Evolutionary conservation across 2,888 invertebrate species (phyloP), one percentile per base, ranked within the genome.

Genomic region (Drosophila melanocephala): DNA sequence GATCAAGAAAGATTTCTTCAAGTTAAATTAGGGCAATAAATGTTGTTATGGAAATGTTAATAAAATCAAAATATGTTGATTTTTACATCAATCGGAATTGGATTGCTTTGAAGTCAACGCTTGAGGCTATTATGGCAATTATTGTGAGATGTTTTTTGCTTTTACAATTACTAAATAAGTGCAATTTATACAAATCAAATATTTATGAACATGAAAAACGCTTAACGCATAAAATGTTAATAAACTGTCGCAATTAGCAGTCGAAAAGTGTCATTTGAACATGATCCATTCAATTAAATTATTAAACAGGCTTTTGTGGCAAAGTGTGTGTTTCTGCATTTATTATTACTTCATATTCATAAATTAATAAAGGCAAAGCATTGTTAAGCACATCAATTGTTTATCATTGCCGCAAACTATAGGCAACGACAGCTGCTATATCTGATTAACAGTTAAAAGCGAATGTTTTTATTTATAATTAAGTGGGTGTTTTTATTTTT

Each of bases 121-220:
- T 22, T 59, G 19, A 0, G 39, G 44, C 7, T 14, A 19, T 47
- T 26, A 26, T 32, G 22, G 14, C 47, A 59, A 47, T 59, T 47
- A 47, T 5, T 30, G 52, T 37, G 26, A n/a, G n/a, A 16, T 16
- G 14, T 30, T n/a, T 28, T 33, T 42, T 50, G 35, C n/a, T 32
- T 52, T 44, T 39, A 22, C 33, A 52, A 47, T 67, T 75, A 65
- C 53, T 39, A 53, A 77, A 75, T 68, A 52, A 59, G n/a, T 28
- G 53, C 55, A 72, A 72, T 81, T 78, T 71, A 64, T 72, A 66
- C 22, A 61, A 64, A 88, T 83, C 64, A 83, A 83, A 86, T 81
- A 88, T 88, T 85, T 67, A 88, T 85, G 47, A 68, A 73, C 66
- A 65, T 63, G 44, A 50, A 61, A 72, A 67, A 47, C 30, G 32